Base-by-base conservation (phyloP, 2,113 vertebrate species). In the Zosterops borbonicus region DNA sequence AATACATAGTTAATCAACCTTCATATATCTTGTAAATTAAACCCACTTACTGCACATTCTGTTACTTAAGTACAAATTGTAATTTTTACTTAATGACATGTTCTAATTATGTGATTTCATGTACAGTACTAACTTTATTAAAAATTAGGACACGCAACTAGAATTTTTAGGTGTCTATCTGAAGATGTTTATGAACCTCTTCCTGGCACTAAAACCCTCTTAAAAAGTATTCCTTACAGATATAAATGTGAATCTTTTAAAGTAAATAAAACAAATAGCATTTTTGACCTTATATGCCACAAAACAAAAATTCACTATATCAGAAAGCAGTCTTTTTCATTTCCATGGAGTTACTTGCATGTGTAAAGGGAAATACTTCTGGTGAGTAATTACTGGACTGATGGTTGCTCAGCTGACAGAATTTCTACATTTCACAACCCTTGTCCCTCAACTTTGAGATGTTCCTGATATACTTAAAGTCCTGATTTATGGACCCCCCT, bases 41-140 rank as follows among this genome's bases (percentile, higher is more conserved):
- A 21, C 16, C 62, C 35, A 84, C 31, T 85, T 77, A 82, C 39
- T 83, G 7, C 25, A 33, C 39, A 28, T 90, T 50, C 11, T 76
- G 5, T 71, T 82, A 50, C 42, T 69, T 94, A 91, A 82, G 75
- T 73, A 76, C 11, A 64, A 63, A 80, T 78, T 12, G 20, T 67
- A 80, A 74, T 16, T 92, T 86, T 83, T 91, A 69, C 16, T 89
- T 91, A 95, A 94, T 91, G 80, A 71, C 37, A 33, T 71, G 6
- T 64, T 27, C 23, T 79, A 88, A 83, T 91, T 82, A 73, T 52
- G 23, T 52, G 64, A 76, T 90, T 94, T 89, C 25, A 67, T 58
- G 23, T 76, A 80, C 16, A 46, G 28, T 70, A 69, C 37, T 94
- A 94, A 86, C 2, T 83, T 47, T 91, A 92, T 92, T 83, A 95